Conservation (phyloP, 2,888 invertebrate genomes). For the Ochropleura plecta region DNA sequence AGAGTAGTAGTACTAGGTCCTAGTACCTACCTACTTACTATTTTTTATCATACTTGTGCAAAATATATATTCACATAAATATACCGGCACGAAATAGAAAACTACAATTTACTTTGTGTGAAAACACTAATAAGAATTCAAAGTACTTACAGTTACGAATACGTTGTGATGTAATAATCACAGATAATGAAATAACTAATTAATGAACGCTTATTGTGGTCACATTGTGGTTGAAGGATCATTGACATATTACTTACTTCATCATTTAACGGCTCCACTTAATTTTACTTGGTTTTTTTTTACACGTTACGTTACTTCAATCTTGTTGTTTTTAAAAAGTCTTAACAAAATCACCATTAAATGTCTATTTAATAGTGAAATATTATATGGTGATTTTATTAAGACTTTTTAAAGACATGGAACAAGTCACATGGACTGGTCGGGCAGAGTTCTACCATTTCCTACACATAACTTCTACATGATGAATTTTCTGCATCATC, state of each 20-base stretch:
- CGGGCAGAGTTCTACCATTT: neutral
- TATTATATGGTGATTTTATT: no score
- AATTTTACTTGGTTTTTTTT: neutral
- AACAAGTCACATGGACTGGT: neutral
- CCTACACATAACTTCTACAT: no score
- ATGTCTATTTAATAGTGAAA: neutral
- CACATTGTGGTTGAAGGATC: neutral
- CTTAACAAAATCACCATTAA: no score
- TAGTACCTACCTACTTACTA: neutral
- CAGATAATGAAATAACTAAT: slow-evolving; percentile 14
- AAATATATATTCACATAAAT: neutral
- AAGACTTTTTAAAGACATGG: neutral
- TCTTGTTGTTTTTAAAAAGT: no score
- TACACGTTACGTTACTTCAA: neutral
- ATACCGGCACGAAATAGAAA: neutral
- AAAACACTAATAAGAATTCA: slow-evolving; percentile 8
- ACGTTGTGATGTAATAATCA: neutral
- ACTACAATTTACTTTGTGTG: neutral
- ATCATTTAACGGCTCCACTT: slow-evolving; percentile 14
- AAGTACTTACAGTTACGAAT: neutral
- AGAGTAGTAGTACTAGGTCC: neutral
- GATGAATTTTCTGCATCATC: neutral
- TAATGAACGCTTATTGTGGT: slow-evolving; percentile 11
- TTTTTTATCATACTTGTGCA: slow-evolving; percentile 4
- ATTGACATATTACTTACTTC: neutral